These are phyloP conservation scores for Spicauda simplicius DNA, from an alignment of 2,888 invertebrate genomes.

Conservation along the genomic window DNA sequence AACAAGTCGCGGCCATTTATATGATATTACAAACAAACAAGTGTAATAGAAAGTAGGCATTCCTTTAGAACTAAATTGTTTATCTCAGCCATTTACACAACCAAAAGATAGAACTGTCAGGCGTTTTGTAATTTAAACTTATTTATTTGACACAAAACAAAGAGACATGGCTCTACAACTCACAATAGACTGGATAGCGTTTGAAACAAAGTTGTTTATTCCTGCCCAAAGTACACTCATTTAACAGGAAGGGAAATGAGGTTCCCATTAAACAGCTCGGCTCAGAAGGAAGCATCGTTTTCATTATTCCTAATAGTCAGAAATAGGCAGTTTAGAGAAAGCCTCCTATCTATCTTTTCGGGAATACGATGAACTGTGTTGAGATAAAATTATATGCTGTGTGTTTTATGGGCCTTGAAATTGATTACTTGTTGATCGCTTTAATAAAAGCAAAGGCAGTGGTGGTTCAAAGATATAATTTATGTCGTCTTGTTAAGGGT, in stretches of 20 bases:
- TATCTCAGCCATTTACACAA: slow-evolving; percentile 13
- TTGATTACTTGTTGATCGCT: too few relatives aligned
- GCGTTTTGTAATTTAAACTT: slow-evolving; percentile 28
- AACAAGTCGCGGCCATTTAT: too few relatives aligned
- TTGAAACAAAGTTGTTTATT: slow-evolving; percentile 48
- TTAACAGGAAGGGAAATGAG: slow-evolving; percentile 46
- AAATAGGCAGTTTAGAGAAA: slow-evolving; percentile 46
- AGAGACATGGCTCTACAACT: slow-evolving; percentile 25
- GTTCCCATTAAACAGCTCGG: slow-evolving; percentile 47
- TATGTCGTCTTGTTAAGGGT: too few relatives aligned
- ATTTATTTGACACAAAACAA: slow-evolving; percentile 36
- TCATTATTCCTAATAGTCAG: slow-evolving; percentile 48
- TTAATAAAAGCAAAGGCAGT: too few relatives aligned
- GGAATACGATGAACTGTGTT: slow-evolving; percentile 11
- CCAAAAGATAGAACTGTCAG: slow-evolving; percentile 21
- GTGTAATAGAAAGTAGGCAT: neutral
- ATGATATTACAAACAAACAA: too few relatives aligned
- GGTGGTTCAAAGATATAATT: too few relatives aligned
- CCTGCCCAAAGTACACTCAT: slow-evolving; percentile 41
- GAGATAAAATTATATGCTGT: slow-evolving; percentile 24
- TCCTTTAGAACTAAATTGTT: neutral
- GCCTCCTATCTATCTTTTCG: slow-evolving; percentile 31
- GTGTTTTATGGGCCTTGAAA: neutral
- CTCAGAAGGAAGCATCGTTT: slow-evolving; percentile 48
- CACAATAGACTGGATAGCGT: slow-evolving; percentile 36